Evolutionary conservation across 92 coral and sea anemone species (phyloP), one percentile per base, ranked within the genome.

Genomic region (Ricordea florida): DNA sequence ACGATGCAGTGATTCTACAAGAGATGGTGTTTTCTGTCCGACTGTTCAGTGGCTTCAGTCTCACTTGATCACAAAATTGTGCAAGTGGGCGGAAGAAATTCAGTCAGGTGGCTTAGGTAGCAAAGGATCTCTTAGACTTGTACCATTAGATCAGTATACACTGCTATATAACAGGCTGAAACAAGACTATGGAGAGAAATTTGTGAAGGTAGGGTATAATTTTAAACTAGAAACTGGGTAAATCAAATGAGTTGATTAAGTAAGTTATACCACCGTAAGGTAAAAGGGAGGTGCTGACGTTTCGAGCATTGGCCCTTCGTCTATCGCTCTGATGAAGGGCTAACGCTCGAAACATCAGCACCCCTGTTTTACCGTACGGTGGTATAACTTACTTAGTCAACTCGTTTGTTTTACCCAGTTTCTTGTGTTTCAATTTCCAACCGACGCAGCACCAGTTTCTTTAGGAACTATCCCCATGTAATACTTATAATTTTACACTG

Each of bases 131-230:
- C 63, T 96, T 53, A 75, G 93, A 29, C 85, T 92, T 72, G 80
- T 96, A 52, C 81, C 96, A 20, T 68, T 96, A 31, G 97, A 92
- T 29, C 76, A 62, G 66, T 96, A 96, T 69, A 89, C 93, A 37
- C 31, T 59, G n/a, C 57, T 92, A 13, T 96, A 96, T 34, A 91
- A 92, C 55, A 69, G 84, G 36, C 35, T 96, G 61, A 96, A 96
- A 57, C 84, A 86, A 42, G 85, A 89, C 53, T 84, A 85, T 80
- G 92, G 90, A 47, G 87, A 79, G 74, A 73, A 72, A 42, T 84
- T 96, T 70, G 96, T 92, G 1, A 96, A 96, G 94, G 99, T 96
- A 34, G 1, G 40, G n/a, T n/a, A n/a, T n/a, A n/a, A n/a, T n/a
- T 11, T n/a, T n/a, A n/a, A n/a, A n/a, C n/a, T n/a, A n/a, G n/a